These are phyloP conservation scores for Forbesichthys agassizii DNA, from an alignment of 2,113 vertebrate genomes.

Conservation along the genomic window DNA sequence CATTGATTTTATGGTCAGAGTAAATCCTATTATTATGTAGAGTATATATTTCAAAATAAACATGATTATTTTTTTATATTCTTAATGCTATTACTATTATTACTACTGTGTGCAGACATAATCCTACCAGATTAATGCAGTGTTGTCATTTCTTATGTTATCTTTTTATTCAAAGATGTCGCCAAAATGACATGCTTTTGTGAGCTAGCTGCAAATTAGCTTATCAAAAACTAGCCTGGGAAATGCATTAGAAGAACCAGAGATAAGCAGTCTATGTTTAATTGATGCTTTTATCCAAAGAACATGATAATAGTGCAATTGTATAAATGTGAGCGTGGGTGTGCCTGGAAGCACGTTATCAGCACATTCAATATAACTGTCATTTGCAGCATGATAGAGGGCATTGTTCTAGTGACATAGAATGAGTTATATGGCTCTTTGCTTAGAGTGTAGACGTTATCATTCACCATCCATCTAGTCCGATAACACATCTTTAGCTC, in stretches of 20 bases:
- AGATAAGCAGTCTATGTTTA: background rate
- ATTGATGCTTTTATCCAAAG: constrained; percentile 39
- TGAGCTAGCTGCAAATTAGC: constrained; percentile 3
- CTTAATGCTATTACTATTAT: background rate
- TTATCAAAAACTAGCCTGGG: constrained; percentile 4
- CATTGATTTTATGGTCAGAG: constrained; percentile 68
- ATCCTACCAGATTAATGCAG: background rate
- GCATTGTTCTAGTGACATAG: background rate
- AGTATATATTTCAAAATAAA: constrained; percentile 19
- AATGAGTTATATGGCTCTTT: background rate
- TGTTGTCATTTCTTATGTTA: background rate
- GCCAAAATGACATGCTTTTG: constrained; percentile 27
- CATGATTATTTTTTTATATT: background rate
- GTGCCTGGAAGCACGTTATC: constrained; percentile 27
- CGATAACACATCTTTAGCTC: constrained; percentile 1
- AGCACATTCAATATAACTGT: constrained; percentile 6
- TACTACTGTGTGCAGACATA: background rate
- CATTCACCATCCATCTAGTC: background rate
- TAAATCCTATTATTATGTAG: constrained; percentile 51
- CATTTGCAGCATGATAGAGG: background rate
- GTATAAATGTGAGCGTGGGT: constrained; percentile 30
- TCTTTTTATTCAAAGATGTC: constrained; percentile 12
- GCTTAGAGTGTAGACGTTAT: constrained; percentile 6
- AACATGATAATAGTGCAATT: background rate
- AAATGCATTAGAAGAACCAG: constrained; percentile 1